Conservation (phyloP, 2,888 invertebrate species). For the Troides helena region DNA sequence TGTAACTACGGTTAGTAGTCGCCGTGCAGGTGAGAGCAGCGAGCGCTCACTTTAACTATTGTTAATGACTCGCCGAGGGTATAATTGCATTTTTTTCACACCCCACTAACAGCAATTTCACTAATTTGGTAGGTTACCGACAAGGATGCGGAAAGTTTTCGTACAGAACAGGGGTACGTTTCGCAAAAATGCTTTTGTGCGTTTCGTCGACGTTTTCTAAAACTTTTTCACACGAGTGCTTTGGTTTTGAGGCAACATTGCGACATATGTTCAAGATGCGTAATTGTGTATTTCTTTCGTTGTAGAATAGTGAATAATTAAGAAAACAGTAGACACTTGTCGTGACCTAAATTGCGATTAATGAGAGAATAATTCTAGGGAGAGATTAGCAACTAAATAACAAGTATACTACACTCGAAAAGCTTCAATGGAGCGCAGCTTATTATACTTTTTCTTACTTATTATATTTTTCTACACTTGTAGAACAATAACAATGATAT, state of each 20-base stretch:
- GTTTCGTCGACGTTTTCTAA: neutral
- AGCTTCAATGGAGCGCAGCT: too few species aligned
- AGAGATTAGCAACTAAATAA: too few species aligned
- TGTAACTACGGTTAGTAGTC: slow-evolving; percentile 35
- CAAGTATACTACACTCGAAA: too few species aligned
- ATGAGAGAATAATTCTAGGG: too few species aligned
- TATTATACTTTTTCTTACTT: too few species aligned
- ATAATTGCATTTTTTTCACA: slow-evolving; percentile 72
- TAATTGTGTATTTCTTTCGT: neutral
- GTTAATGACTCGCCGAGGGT: slow-evolving; percentile 74
- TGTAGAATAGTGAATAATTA: too few species aligned
- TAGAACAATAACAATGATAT: too few species aligned
- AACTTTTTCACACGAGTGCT: neutral
- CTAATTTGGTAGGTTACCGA: slow-evolving; percentile 65
- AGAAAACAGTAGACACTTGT: too few species aligned
- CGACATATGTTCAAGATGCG: neutral
- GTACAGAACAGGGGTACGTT: slow-evolving; percentile 32
- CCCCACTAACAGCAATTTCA: slow-evolving; percentile 67
- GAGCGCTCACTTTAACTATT: slow-evolving; percentile 59
- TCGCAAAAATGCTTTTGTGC: slow-evolving; percentile 17
- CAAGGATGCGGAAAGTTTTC: slow-evolving; percentile 39
- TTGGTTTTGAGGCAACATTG: neutral
- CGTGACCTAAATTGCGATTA: too few species aligned
- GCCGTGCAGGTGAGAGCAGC: slow-evolving; percentile 38
- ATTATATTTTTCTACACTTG: too few species aligned